These are phyloP conservation scores for Idaea straminata DNA, from an alignment of 2,888 invertebrate genomes.

Conservation along the genomic window DNA sequence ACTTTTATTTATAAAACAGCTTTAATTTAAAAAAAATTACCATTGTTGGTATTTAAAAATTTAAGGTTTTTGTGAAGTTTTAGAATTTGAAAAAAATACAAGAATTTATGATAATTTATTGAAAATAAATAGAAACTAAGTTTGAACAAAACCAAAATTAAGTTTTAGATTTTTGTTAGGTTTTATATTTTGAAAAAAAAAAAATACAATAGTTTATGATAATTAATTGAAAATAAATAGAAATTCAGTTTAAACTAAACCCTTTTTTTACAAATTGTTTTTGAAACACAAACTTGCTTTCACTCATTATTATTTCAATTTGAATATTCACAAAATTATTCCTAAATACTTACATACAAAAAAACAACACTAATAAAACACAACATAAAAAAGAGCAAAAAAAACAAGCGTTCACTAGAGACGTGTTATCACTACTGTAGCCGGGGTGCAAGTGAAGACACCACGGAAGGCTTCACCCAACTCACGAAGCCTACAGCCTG, in stretches of 20 bases:
- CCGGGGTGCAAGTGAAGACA: constrained; percentile 56
- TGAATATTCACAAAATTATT: not conserved
- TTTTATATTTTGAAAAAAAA: constrained; percentile 7
- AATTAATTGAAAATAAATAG: not conserved
- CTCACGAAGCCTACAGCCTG: not conserved
- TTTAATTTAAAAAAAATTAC: too few relatives aligned
- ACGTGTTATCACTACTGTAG: constrained; percentile 52
- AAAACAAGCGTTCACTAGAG: constrained; percentile 4
- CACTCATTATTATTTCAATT: not conserved
- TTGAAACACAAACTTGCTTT: not conserved
- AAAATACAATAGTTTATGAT: constrained; percentile 8
- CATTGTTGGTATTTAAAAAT: too few relatives aligned
- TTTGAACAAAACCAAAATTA: too few relatives aligned
- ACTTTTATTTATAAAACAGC: too few relatives aligned
- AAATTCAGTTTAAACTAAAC: too few relatives aligned
- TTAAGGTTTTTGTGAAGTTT: too few relatives aligned
- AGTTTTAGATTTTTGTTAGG: too few relatives aligned
- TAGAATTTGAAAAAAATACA: constrained; percentile 13
- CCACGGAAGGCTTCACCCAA: constrained; percentile 36
- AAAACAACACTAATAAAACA: not conserved
- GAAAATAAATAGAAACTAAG: too few relatives aligned
- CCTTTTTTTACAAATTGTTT: too few relatives aligned
- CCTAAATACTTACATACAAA: not conserved
- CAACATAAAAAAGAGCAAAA: not conserved
- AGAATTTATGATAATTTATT: not conserved